A percentile compares a stretch with the other conserved stretches of the same genome.
phyloP scores from a whole-genome alignment of 2,797 vertebrate genomes.

The Apogon talboti region DNA sequence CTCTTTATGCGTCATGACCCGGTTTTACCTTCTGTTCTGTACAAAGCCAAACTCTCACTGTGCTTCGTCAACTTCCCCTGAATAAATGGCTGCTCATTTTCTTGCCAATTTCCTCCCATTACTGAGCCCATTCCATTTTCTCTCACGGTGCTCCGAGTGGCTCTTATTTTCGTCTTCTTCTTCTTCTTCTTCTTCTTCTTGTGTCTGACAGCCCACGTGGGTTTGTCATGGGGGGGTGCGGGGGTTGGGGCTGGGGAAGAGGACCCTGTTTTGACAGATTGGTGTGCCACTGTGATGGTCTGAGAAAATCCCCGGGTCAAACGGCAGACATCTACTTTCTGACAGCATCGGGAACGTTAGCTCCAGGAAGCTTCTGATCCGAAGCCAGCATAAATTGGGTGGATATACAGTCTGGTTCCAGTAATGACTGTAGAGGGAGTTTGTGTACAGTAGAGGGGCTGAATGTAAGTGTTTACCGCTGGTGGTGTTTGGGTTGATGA shows the following conservation, averaged over 20 bases:
- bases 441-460: neutral
- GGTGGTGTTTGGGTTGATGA: too few species aligned
- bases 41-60: conserved; percentile 6
- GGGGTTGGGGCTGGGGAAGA: conserved; percentile 44
- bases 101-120: conserved; percentile 38
- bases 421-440: conserved; percentile 11
- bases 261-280: conserved; percentile 71
- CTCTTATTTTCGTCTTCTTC: conserved; percentile 58
- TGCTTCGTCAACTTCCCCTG: conserved; percentile 23
- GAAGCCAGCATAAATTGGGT: conserved; percentile 22
- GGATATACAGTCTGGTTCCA: conserved; percentile 27
- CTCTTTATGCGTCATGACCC: neutral
- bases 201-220: conserved; percentile 29
- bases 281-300: conserved; percentile 46
- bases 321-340: conserved; percentile 59
- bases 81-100: conserved; percentile 47
- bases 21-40: conserved; percentile 12
- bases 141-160: conserved; percentile 34
- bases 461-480: neutral
- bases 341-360: conserved; percentile 56
- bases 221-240: conserved; percentile 12
- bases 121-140: conserved; percentile 29
- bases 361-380: conserved; percentile 47
- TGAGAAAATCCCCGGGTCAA: conserved; percentile 67
- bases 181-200: conserved; percentile 45